Evolutionary conservation across 2,888 invertebrate species (phyloP).

Genomic region (Eupsilia transversa): DNA sequence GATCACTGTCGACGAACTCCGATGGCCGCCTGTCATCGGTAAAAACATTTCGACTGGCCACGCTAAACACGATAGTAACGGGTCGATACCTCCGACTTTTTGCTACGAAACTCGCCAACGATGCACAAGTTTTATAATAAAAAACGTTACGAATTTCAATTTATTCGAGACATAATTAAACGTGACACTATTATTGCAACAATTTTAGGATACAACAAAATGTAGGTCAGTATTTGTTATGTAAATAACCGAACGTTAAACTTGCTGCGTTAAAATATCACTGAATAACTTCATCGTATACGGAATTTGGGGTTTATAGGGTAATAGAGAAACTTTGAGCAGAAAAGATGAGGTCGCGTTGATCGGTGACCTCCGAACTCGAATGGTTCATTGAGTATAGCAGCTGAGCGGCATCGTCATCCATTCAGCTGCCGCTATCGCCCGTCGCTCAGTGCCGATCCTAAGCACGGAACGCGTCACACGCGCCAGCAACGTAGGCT

Average conservation of each 20-base stretch:
- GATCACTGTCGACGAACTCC: constrained; percentile 83
- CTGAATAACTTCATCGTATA: constrained; percentile 45
- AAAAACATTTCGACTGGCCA: constrained; percentile 74
- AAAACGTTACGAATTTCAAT: constrained; percentile 4
- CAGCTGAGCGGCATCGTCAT: constrained; percentile 83
- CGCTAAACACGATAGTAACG: constrained; percentile 62
- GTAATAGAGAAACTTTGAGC: constrained; percentile 84
- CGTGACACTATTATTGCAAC: constrained; percentile 10
- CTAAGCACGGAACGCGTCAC: constrained; percentile 88
- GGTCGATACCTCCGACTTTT: constrained; percentile 57
- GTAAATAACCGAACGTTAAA: constrained; percentile 43
- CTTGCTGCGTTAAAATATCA: constrained; percentile 41
- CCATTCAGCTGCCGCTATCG: constrained; percentile 81
- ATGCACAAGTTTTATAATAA: constrained; percentile 19
- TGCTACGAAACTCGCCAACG: constrained; percentile 44
- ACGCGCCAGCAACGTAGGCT: constrained; percentile 83
- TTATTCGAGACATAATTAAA: constrained; percentile 32
- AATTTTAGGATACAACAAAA: constrained; percentile 20
- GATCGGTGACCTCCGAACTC: constrained; percentile 88
- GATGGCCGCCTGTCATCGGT: constrained; percentile 72
- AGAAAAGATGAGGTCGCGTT: constrained; percentile 83
- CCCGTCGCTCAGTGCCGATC: constrained; percentile 85
- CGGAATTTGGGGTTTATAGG: constrained; percentile 73
- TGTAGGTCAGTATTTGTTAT: constrained; percentile 57
- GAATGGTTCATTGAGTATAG: constrained; percentile 88